Base-by-base conservation (phyloP, 2,113 vertebrate genomes). In the Melanerpes aurifrons region DNA sequence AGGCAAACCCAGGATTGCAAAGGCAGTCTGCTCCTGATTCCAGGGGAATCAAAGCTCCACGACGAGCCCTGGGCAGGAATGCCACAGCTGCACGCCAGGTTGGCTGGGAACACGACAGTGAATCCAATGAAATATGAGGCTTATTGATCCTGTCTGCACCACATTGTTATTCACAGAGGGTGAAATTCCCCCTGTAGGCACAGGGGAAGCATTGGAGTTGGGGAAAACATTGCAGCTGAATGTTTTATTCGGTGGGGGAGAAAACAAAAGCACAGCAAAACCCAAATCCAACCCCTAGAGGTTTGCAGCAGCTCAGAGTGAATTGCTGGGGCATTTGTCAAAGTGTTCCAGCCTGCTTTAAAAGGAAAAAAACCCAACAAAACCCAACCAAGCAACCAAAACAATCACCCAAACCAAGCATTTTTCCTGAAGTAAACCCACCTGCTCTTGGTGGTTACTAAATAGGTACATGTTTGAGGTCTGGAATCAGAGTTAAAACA, bases 81-180 rank as follows among this genome's bases (percentile, higher is more conserved):
- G 71, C 45, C 90, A 3, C 79, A 32, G 92, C 87, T 16, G 63
- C 2, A 81, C 2, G 4, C 89, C 77, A 28, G 57, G 19, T 12
- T 35, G 2, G 16, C 81, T 31, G 3, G 5, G 54, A 71, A 45
- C 80, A 20, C 5, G 32, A 15, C 56, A 12, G 37, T 1, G 73
- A 72, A 45, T 35, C 11, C 43, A 69, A 71, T 40, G 88, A 92
- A 93, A 81, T 48, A 45, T 84, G 90, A 89, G 79, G 57, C 92
- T 69, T 90, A 92, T 86, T 72, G 88, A 90, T 92, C 90, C 17
- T 61, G 90, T 86, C 93, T 91, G 87, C 47, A 6, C 82, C 9
- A 12, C 90, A 53, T 94, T 87, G 93, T 89, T 94, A 94, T 73
- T 95, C 92, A 93, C 79, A 47, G 37, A 1, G 73, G 64, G 70